Percentiles rank a stretch among this genome's conserved stretches.
Conservation (phyloP, 2,113 vertebrate genomes). For the Neogale vison region DNA sequence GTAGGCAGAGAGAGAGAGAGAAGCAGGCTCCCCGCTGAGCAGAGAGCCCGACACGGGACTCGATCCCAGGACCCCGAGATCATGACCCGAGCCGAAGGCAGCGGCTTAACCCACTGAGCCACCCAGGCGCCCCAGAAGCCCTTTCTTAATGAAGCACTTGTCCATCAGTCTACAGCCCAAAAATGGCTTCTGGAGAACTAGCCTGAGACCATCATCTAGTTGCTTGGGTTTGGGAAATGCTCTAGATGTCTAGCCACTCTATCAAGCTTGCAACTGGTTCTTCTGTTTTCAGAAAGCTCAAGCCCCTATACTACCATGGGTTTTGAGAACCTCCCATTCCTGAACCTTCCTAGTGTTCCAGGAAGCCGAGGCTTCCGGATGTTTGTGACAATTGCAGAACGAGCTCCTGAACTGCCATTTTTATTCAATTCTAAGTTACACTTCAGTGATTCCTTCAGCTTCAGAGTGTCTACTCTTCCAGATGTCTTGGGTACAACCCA, state of each 20-base stretch:
- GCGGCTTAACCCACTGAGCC: too few relatives aligned
- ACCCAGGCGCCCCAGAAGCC: neutral
- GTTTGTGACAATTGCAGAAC: neutral
- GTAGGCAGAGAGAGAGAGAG: too few relatives aligned
- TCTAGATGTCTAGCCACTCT: neutral
- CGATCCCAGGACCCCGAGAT: too few relatives aligned
- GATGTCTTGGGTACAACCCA: neutral
- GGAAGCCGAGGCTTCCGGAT: neutral
- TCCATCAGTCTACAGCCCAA: neutral
- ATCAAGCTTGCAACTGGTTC: constrained; percentile 15
- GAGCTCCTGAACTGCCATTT: neutral
- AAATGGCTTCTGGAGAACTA: neutral
- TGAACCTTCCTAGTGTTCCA: neutral
- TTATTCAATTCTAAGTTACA: constrained; percentile 4
- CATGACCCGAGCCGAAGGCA: too few relatives aligned
- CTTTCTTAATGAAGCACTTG: neutral
- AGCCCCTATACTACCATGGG: neutral
- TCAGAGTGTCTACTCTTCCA: neutral
- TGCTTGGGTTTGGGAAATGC: neutral
- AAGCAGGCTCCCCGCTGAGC: too few relatives aligned
- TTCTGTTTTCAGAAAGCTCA: neutral
- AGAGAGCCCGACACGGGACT: too few relatives aligned
- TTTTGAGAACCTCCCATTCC: neutral
- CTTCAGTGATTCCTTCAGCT: neutral
- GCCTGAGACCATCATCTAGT: neutral